Evolutionary conservation across 2,888 invertebrate species (phyloP).

Genomic region (Trachelus iudaicus): DNA sequence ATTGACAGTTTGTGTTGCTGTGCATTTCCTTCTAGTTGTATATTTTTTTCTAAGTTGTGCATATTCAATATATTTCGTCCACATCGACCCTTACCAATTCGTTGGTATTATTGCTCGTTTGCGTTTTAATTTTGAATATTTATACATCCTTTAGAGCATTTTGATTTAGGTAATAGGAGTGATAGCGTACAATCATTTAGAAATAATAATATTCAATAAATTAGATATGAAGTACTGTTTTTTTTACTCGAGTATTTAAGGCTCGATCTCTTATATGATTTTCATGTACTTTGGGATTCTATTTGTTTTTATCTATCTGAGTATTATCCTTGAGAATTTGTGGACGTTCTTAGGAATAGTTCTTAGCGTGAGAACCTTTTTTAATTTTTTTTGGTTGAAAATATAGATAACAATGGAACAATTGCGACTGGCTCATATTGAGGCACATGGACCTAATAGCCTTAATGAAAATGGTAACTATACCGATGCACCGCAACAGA

Average conservation of each 20-base stretch:
- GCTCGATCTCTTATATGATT: neutral
- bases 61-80: neutral
- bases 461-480: slow-evolving; percentile 51
- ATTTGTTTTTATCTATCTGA: neutral
- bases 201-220: neutral
- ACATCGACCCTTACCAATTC: neutral
- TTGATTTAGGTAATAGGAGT: neutral
- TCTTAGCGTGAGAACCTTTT: neutral
- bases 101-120: neutral
- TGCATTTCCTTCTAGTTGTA: neutral
- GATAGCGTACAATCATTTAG: neutral
- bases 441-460: slow-evolving; percentile 61
- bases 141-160: neutral
- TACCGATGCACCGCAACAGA: slow-evolving; percentile 60
- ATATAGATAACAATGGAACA: slow-evolving; percentile 85
- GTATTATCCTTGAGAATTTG: neutral
- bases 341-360: neutral
- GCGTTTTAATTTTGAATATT: neutral
- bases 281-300: neutral
- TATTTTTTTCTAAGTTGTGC: neutral
- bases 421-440: slow-evolving; percentile 73
- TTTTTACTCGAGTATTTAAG: neutral
- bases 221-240: neutral
- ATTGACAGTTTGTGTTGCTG: neutral
- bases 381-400: neutral